Base-by-base conservation (phyloP, 2,888 invertebrate species). In the Caenorhabditis drosophilae region DNA sequence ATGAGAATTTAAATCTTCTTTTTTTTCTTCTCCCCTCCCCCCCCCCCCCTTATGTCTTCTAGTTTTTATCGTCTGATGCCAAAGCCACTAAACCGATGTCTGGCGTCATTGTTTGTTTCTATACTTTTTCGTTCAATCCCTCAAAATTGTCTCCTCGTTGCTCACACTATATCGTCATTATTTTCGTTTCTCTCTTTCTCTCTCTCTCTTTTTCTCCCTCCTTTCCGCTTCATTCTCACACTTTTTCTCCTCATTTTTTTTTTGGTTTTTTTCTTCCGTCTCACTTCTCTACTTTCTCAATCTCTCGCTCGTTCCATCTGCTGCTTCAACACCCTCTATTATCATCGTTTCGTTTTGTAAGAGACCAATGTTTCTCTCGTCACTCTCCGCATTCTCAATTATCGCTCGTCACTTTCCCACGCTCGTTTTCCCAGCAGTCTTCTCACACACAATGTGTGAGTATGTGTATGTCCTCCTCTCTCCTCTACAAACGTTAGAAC, bases 381-480 rank as follows among this genome's bases (percentile, higher is more conserved):
- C 12, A 9, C 31, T 31, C 31, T 31, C 31, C 12, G 12, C 31
- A 31, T 31, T 6, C 31, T 12, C 12, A 12, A 9, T 6, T 12
- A 31, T 12, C 12, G 7, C 31, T 44, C 51, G 48, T 16, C 60
- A 54, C 61, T 55, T 62, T 62, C 62, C 62, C 62, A 62, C 62
- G 62, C 62, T 62, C 62, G 62, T 55, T 62, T 62, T 52, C 62
- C 62, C 55, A 50, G 54, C 54, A 34, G 15, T 22, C 36, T 15
- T 60, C 54, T 41, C 42, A 45, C 57, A 44, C 50, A 62, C 56
- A 62, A 52, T 60, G 59, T 53, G 48, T 36, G 36, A 62, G 48
- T 60, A 52, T 53, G 48, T 36, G 36, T 36, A 36, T n/a, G 36
- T 36, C n/a, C 11, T 36, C 36, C 31, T 31, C 31, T 31, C n/a